Evolutionary conservation across 2,113 vertebrate genomes (phyloP).

Genomic region (Euleptes europaea): DNA sequence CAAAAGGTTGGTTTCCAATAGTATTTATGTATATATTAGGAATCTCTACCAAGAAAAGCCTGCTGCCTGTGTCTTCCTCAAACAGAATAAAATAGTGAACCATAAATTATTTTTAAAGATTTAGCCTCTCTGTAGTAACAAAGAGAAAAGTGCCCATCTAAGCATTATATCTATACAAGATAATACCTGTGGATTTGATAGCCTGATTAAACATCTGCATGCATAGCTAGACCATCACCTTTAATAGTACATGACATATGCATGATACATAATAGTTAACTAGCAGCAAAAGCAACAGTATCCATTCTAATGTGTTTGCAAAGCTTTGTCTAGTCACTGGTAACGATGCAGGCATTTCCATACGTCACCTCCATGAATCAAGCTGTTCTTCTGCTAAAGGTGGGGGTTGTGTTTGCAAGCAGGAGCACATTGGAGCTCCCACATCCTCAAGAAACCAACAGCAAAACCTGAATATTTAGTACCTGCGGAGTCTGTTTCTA

Average conservation of each 20-base stretch:
- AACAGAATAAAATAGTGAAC: not conserved
- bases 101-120: not conserved
- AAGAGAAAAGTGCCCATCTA: too few relatives aligned
- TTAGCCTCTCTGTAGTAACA: not conserved
- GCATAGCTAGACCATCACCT: not conserved
- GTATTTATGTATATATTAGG: too few relatives aligned
- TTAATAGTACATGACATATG: not conserved
- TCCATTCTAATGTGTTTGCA: not conserved
- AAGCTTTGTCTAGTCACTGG: not conserved
- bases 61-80: too few relatives aligned
- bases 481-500: not conserved
- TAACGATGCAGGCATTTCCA: not conserved
- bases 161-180: not conserved
- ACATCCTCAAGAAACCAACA: not conserved
- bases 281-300: not conserved
- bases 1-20: too few relatives aligned
- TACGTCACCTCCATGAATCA: not conserved
- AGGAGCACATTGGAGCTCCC: not conserved
- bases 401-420: not conserved
- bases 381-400: not conserved
- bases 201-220: not conserved
- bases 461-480: not conserved
- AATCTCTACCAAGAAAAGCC: too few relatives aligned
- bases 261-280: not conserved
- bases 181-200: not conserved